These are phyloP conservation scores for Argyresthia albistria DNA, from an alignment of 2,888 invertebrate species.

Conservation along the genomic window DNA sequence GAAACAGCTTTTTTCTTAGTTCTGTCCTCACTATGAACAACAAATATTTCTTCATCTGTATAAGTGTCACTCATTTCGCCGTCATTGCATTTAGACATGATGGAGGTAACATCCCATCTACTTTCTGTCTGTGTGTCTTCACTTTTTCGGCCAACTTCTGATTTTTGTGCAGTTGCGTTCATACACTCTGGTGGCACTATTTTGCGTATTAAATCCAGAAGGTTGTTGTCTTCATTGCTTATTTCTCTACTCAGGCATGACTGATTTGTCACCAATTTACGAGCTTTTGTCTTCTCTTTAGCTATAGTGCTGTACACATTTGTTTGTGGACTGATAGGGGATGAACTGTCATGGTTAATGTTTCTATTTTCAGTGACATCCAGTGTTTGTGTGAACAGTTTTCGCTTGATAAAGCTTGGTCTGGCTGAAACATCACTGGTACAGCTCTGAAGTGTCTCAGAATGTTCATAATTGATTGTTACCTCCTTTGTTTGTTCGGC, in stretches of 20 bases:
- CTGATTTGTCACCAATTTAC: constrained; percentile 44
- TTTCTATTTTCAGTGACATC: constrained; percentile 42
- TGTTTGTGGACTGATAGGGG: constrained; percentile 33
- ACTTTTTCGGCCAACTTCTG: constrained; percentile 18
- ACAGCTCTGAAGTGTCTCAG: constrained; percentile 10
- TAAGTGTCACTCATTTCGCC: constrained; percentile 43
- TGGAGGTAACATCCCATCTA: constrained; percentile 44
- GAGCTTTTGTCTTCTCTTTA: constrained; percentile 45
- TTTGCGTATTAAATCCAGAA: constrained; percentile 52
- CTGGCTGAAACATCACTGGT: constrained; percentile 38
- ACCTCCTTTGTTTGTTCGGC: neutral
- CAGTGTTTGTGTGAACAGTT: constrained; percentile 51
- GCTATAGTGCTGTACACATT: constrained; percentile 28
- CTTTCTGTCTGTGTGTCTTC: constrained; percentile 16
- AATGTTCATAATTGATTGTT: neutral
- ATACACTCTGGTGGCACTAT: constrained; percentile 49
- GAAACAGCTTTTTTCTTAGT: constrained; percentile 6
- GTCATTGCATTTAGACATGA: constrained; percentile 33
- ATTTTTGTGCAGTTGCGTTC: constrained; percentile 24
- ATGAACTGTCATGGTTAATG: constrained; percentile 23
- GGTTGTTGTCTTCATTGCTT: constrained; percentile 33
- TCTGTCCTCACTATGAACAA: constrained; percentile 11
- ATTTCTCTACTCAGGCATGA: constrained; percentile 47
- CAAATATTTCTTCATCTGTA: constrained; percentile 56
- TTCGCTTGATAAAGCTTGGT: constrained; percentile 58